These are phyloP conservation scores for Teleopsis dalmanni DNA, from an alignment of 1,140 invertebrate species.

Conservation along the genomic window DNA sequence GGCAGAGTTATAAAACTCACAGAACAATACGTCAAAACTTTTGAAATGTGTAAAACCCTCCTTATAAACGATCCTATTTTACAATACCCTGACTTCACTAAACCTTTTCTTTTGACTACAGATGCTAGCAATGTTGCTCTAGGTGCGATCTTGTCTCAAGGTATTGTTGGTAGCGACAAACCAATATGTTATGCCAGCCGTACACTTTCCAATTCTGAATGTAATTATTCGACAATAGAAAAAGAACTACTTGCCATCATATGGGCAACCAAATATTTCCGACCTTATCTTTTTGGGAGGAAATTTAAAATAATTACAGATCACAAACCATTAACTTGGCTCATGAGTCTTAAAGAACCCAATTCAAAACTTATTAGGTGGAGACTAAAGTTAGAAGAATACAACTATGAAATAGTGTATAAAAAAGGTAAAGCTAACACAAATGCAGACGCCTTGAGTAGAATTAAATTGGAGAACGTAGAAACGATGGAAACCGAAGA, in stretches of 20 bases:
- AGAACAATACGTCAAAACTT: background rate
- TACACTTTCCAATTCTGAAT: constrained; percentile 40
- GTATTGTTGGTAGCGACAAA: constrained; percentile 17
- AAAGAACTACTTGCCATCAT: constrained; percentile 41
- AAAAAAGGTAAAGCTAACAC: too few species aligned
- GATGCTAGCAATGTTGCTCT: constrained; percentile 30
- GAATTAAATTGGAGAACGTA: background rate
- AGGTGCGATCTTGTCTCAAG: constrained; percentile 33
- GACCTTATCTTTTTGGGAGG: constrained; percentile 45
- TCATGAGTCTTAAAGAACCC: constrained; percentile 46
- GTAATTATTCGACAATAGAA: constrained; percentile 43
- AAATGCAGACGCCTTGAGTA: constrained; percentile 1
- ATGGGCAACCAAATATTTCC: constrained; percentile 44
- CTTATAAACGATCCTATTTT: constrained; percentile 8
- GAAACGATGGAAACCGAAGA: too few species aligned
- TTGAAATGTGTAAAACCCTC: background rate
- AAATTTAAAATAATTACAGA: constrained; percentile 50
- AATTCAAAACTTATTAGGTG: constrained; percentile 15
- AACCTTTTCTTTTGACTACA: constrained; percentile 34
- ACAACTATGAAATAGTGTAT: constrained; percentile 32
- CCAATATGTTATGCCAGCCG: constrained; percentile 41
- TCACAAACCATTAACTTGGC: constrained; percentile 46
- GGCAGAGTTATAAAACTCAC: background rate
- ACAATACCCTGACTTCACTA: constrained; percentile 29
- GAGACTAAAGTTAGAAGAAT: constrained; percentile 22